Conservation (phyloP, 2,113 vertebrate species). For the Prunella fulvescens region DNA sequence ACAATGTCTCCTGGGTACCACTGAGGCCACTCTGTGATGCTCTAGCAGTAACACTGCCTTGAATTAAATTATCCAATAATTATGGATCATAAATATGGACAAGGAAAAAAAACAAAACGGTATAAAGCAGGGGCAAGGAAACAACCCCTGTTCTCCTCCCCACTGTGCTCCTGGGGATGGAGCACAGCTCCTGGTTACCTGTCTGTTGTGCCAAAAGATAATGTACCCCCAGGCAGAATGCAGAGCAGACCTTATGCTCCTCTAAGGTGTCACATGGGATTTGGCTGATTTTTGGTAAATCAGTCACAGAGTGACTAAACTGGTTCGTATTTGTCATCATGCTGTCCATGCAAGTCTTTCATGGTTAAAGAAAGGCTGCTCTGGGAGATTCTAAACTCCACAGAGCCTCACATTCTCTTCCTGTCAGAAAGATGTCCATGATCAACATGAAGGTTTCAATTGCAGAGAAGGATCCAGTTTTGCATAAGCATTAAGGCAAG, state of each 20-base stretch:
- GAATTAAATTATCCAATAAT: not conserved
- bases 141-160: not conserved
- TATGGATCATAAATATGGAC: not conserved
- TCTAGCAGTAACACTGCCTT: not conserved
- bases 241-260: not conserved
- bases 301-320: not conserved
- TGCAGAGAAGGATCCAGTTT: not conserved
- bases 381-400: not conserved
- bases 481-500: not conserved
- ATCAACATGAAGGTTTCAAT: not conserved
- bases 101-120: fast-evolving
- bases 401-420: not conserved
- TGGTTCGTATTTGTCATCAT: not conserved
- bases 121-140: not conserved
- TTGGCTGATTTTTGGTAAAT: not conserved
- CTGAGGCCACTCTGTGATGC: not conserved
- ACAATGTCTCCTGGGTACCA: not conserved
- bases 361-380: not conserved
- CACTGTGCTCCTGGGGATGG: not conserved
- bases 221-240: not conserved
- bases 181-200: not conserved
- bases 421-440: not conserved
- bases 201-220: not conserved
- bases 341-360: not conserved
- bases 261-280: not conserved